phyloP scores from a whole-genome alignment of 1,140 invertebrate species.

The Eumaeus atala region DNA sequence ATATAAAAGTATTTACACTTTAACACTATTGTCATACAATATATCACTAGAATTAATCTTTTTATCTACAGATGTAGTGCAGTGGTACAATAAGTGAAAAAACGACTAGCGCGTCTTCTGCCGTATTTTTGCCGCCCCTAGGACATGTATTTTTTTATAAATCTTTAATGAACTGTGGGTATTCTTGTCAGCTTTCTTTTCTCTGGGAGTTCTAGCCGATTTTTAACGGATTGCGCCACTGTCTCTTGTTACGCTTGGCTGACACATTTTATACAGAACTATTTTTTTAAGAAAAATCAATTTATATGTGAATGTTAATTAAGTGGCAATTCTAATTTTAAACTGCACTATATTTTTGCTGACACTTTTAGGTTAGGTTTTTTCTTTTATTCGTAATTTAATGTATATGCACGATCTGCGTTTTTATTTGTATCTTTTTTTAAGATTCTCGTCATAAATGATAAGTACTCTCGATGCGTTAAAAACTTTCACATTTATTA shows the following conservation, averaged over 20 bases:
- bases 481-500: constrained; percentile 49
- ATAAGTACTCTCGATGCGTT: constrained; percentile 41
- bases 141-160: no score
- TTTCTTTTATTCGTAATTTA: constrained; percentile 67
- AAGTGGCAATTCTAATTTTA: constrained; percentile 71
- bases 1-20: constrained; percentile 69
- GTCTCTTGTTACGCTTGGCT: constrained; percentile 63
- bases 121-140: no score
- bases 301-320: constrained; percentile 72
- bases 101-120: constrained; percentile 14
- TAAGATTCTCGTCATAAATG: constrained; percentile 41
- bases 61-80: constrained; percentile 63
- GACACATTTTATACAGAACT: constrained; percentile 72
- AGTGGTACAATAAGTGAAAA: constrained; percentile 40
- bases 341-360: constrained; percentile 71
- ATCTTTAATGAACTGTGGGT: no score
- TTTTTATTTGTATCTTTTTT: constrained; percentile 63
- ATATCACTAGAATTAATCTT: constrained; percentile 60
- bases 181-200: no score
- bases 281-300: constrained; percentile 68
- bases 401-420: constrained; percentile 71
- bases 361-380: constrained; percentile 67
- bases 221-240: constrained; percentile 40
- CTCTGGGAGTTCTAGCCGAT: not conserved
- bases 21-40: constrained; percentile 65